Percentiles rank a stretch among this genome's conserved stretches.
These are phyloP conservation scores for Nomada ferruginata DNA, from an alignment of 2,888 invertebrate species.

Conservation along the genomic window DNA sequence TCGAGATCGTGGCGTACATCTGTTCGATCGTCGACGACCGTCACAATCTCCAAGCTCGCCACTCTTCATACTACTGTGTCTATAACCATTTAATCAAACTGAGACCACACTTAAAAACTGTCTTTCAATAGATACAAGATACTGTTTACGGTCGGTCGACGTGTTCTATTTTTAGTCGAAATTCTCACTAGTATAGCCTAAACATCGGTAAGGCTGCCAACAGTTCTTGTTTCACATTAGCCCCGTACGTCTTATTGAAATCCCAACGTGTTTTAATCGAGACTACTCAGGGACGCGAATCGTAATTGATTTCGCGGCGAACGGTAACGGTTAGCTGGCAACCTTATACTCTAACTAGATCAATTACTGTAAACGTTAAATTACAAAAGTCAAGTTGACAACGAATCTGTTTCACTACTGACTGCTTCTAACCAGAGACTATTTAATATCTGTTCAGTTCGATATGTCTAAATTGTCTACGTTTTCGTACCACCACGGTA, in stretches of 20 bases:
- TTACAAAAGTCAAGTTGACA: slow-evolving; percentile 78
- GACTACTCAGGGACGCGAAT: neutral
- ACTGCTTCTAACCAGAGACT: slow-evolving; percentile 77
- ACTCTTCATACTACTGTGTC: slow-evolving; percentile 72
- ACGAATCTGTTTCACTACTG: slow-evolving; percentile 74
- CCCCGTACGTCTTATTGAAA: neutral
- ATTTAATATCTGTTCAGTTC: slow-evolving; percentile 75
- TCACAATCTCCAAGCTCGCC: slow-evolving; percentile 68
- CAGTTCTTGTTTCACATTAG: slow-evolving; percentile 7
- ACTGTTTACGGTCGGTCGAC: slow-evolving; percentile 65
- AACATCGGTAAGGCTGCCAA: slow-evolving; percentile 62
- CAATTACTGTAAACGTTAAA: slow-evolving; percentile 74
- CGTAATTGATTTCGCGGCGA: neutral
- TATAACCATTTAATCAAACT: slow-evolving; percentile 72
- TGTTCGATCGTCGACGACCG: slow-evolving; percentile 32
- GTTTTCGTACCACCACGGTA: slow-evolving; percentile 77
- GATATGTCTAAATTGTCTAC: slow-evolving; percentile 80
- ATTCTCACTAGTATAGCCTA: slow-evolving; percentile 63
- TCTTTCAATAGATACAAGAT: slow-evolving; percentile 56
- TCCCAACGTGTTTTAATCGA: neutral
- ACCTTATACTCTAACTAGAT: slow-evolving; percentile 59
- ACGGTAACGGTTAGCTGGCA: slow-evolving; percentile 38
- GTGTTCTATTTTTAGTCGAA: slow-evolving; percentile 63
- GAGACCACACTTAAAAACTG: slow-evolving; percentile 65
- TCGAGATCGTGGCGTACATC: slow-evolving; percentile 45